Evolutionary conservation across 37 sponge, comb jelly and placozoan species (phyloP).

Genomic region (Oscarella lobularis): DNA sequence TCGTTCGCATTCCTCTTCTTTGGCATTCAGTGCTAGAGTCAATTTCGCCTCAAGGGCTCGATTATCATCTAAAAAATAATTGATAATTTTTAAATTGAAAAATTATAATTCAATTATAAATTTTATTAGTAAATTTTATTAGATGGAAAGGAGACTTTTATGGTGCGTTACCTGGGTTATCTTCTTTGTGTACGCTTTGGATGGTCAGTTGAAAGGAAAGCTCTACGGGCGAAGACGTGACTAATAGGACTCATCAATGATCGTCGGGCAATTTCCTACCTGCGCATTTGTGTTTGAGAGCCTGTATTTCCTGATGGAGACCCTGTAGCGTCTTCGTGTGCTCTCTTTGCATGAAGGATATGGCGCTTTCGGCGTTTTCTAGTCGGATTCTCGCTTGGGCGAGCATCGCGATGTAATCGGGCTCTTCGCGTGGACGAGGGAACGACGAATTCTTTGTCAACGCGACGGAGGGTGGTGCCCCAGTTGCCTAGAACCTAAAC

Average conservation of each 20-base stretch:
- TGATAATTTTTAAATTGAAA: too few species aligned
- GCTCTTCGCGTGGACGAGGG: too few species aligned
- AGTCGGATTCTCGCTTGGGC: conserved; percentile 27
- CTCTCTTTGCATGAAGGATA: conserved; percentile 73
- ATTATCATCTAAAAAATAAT: too few species aligned
- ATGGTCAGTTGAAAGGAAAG: background rate
- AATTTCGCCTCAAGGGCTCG: background rate
- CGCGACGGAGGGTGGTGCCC: too few species aligned
- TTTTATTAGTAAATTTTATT: too few species aligned
- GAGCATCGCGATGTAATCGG: too few species aligned
- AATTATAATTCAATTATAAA: too few species aligned
- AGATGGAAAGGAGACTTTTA: too few species aligned
- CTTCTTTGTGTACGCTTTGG: background rate
- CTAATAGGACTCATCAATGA: background rate
- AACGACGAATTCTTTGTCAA: too few species aligned
- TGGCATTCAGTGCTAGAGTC: background rate
- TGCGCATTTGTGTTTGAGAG: conserved; percentile 80
- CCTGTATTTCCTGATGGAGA: conserved; percentile 74
- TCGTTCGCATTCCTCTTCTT: conserved; percentile 4
- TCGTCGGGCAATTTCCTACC: conserved; percentile 15
- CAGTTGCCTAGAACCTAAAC: too few species aligned
- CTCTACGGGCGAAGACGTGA: background rate
- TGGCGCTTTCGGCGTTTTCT: conserved; percentile 65
- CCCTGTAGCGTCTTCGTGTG: conserved; percentile 74
- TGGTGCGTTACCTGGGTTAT: background rate